These are phyloP conservation scores for Hyperoplus lanceolatus DNA, from an alignment of 2,797 vertebrate genomes.

Conservation along the genomic window DNA sequence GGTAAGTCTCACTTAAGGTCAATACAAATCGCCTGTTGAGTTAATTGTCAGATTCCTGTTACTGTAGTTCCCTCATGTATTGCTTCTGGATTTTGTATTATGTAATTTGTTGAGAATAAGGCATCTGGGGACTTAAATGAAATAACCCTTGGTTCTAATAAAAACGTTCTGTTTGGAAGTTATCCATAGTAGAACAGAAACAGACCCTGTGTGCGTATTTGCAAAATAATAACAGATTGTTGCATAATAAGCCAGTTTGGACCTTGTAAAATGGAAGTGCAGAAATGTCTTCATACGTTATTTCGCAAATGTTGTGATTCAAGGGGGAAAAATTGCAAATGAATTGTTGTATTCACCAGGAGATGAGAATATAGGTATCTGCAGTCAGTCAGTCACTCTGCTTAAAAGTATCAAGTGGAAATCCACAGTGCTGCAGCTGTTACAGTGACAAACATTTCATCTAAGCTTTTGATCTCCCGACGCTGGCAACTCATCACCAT, in stretches of 20 bases:
- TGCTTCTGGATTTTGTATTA: slow-evolving; percentile 60
- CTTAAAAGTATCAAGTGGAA: slow-evolving; percentile 53
- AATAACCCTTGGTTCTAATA: slow-evolving; percentile 60
- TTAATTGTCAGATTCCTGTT: slow-evolving; percentile 16
- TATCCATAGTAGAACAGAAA: slow-evolving; percentile 55
- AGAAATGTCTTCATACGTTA: slow-evolving; percentile 21
- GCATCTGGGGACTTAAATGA: slow-evolving; percentile 59
- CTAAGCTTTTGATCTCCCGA: slow-evolving; percentile 69
- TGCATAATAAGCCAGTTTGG: slow-evolving; percentile 28
- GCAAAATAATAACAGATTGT: slow-evolving; percentile 52
- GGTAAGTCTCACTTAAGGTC: slow-evolving; percentile 25
- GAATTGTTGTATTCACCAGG: not conserved
- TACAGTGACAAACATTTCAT: slow-evolving; percentile 67
- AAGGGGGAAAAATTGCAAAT: slow-evolving; percentile 13
- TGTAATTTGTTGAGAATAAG: slow-evolving; percentile 66
- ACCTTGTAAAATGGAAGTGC: slow-evolving; percentile 50
- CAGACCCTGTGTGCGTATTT: slow-evolving; percentile 63
- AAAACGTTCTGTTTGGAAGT: slow-evolving; percentile 65
- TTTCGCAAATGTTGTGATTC: slow-evolving; percentile 37
- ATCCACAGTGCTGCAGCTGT: slow-evolving; percentile 65
- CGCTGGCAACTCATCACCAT: slow-evolving; percentile 57
- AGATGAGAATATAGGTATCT: slow-evolving; percentile 1
- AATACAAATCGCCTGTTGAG: slow-evolving; percentile 24
- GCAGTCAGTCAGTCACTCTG: slow-evolving; percentile 17
- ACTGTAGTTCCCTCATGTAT: slow-evolving; percentile 22